Evolutionary conservation across 2,888 invertebrate species (phyloP), one percentile per base, ranked within the genome.

Genomic region (Eucera pruinosa): DNA sequence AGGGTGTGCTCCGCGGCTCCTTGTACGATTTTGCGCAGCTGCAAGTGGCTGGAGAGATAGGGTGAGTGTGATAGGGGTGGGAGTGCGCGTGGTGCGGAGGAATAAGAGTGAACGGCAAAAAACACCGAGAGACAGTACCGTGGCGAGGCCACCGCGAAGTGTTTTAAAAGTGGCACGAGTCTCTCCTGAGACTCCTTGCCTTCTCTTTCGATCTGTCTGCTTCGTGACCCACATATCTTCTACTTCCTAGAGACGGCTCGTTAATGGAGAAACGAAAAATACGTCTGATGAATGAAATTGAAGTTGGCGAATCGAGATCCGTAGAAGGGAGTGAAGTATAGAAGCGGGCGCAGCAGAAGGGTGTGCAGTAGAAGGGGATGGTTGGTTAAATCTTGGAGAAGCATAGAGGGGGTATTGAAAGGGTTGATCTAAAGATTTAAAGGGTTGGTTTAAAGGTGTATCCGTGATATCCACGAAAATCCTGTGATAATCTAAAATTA

Each of bases 1-100:
- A 84, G 84, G 85, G 85, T 84, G 84, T 84, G 84, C 84, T 83
- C 80, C 55, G 62, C 73, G 69, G 78, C 72, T 77, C 50, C 75
- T 78, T 52, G 64, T 66, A 84, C 82, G 81, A 86, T 82, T 80
- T 85, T 84, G 89, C 89, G 89, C 88, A 88, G 88, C 82, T 87
- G 87, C 88, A 79, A 73, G 64, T 54, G 62, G 48, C 60, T 43
- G 43, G 33, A 23, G 54, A 45, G 66, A 58, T 58, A 47, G 33
- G 25, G 72, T 13, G 39, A 54, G 64, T 25, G 57, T 58, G 48
- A 33, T 47, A 54, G 66, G 71, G 55, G 13, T 41, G 33, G 50
- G 70, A 72, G 78, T 30, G 67, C 69, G 78, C 60, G 54, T 67
- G 41, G 25, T 57, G 55, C 66, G 71, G 20, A 11, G 39, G 48